Percentiles rank a stretch among this genome's conserved stretches.
Evolutionary conservation across 2,797 vertebrate species (phyloP).

Genomic region (Liasis olivaceus): DNA sequence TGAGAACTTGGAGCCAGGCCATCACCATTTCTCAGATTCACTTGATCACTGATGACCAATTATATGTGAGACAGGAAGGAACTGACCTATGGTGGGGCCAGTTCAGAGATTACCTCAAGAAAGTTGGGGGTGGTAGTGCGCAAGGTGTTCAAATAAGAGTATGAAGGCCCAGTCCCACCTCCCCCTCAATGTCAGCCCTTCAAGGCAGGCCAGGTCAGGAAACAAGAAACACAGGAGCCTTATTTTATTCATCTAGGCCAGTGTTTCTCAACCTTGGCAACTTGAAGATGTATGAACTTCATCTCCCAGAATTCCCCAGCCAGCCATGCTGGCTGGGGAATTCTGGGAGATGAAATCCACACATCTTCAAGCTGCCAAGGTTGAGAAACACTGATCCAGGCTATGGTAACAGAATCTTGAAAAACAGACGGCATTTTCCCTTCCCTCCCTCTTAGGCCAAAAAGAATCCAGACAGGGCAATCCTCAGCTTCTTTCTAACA

Average conservation of each 20-base stretch:
- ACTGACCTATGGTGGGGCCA: neutral
- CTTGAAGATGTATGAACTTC: too few relatives aligned
- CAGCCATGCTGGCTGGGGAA: neutral
- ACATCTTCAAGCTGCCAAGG: neutral
- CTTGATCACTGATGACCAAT: neutral
- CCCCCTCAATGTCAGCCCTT: neutral
- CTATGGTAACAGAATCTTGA: neutral
- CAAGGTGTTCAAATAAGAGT: neutral
- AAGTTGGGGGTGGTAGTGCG: neutral
- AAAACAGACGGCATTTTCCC: neutral
- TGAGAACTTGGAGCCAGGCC: neutral
- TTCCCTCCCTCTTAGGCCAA: neutral
- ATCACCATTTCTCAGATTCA: neutral
- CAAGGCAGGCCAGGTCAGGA: neutral
- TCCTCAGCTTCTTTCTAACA: neutral
- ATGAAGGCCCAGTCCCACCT: neutral
- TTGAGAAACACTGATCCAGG: neutral
- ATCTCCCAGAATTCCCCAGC: too few relatives aligned
- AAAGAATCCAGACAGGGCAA: neutral
- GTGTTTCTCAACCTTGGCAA: too few relatives aligned
- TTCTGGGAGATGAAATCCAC: neutral
- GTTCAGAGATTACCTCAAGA: neutral
- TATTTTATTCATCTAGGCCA: too few relatives aligned
- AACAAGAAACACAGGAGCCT: neutral
- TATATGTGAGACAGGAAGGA: neutral